Base-by-base conservation (phyloP, 2,797 vertebrate species). In the Fistularia commersonii region DNA sequence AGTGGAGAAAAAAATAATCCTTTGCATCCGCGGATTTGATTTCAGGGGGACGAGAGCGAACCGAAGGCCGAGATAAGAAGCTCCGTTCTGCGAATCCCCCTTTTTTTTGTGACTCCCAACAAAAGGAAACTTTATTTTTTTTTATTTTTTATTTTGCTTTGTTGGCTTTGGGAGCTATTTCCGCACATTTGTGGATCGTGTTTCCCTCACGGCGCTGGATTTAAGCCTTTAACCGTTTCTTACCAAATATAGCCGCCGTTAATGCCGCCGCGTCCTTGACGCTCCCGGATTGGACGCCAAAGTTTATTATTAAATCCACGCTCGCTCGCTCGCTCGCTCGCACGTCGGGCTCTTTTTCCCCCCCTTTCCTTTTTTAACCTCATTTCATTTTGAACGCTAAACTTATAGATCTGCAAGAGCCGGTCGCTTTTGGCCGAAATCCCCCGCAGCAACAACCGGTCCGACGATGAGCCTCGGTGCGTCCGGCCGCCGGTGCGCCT, bases 201-300 rank as follows among this genome's bases (percentile, higher is more conserved):
- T 11, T 13, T 48, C 37, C 43, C n/a, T 12, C 6, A 0, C 38
- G 6, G 11, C 10, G 53, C 31, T 41, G 61, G 62, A 57, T 65
- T 54, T 61, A 57, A 80, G 66, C 58, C 71, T 69, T 72, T 44
- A 64, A 66, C 67, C 10, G 38, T 61, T 67, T 58, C 61, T 70
- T 53, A 70, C 86, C 83, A 81, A 84, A 89, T 86, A 89, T 84
- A 89, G 82, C 14, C 65, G 11, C 48, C 5, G 66, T 55, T 81
- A 60, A 72, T 57, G 68, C 81, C 47, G 64, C 64, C 49, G 54
- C 54, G 75, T 57, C 74, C 69, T 75, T 74, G 71, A 41, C 47
- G 53, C 41, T 48, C 49, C 59, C 33, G n/a, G 54, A 65, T 42
- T 49, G 57, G 61, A 42, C 66, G 76, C 77, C 76, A 75, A 78